phyloP scores from a whole-genome alignment of 2,888 invertebrate genomes.

The Syrphus vitripennis region DNA sequence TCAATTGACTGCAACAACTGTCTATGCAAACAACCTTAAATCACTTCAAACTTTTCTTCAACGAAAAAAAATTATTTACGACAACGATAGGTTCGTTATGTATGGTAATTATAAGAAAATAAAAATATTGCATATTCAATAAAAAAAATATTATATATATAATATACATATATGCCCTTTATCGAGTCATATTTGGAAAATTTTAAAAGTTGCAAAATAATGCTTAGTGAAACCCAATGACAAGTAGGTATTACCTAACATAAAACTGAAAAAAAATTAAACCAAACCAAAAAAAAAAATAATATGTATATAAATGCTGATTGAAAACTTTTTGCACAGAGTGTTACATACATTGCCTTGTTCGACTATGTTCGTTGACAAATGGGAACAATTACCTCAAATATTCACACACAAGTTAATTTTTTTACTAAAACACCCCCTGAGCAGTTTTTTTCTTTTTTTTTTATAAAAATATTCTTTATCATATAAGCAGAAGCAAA shows the following conservation, averaged over 20 bases:
- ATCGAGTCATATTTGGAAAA: constrained; percentile 13
- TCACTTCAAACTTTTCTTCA: background rate
- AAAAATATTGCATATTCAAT: constrained; percentile 10
- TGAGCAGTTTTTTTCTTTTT: background rate
- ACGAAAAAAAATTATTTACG: background rate
- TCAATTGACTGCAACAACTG: background rate
- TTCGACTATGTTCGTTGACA: background rate
- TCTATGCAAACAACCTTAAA: background rate
- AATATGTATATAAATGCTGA: constrained; percentile 24
- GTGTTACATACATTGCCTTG: constrained; percentile 13
- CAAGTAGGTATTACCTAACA: background rate
- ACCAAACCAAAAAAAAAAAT: background rate
- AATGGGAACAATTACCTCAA: constrained; percentile 33
- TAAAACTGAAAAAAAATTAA: background rate
- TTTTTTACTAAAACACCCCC: background rate
- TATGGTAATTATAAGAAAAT: background rate
- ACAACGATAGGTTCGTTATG: no score
- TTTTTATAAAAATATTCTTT: background rate
- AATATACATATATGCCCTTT: constrained; percentile 10
- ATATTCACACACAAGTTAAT: background rate
- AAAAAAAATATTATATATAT: constrained; percentile 1
- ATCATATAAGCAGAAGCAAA: background rate
- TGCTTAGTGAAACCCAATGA: background rate
- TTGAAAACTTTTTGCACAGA: constrained; percentile 22
- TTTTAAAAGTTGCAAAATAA: background rate